Evolutionary conservation across 2,113 vertebrate genomes (phyloP), one percentile per base, ranked within the genome.

Genomic region (Chiloscyllium plagiosum): DNA sequence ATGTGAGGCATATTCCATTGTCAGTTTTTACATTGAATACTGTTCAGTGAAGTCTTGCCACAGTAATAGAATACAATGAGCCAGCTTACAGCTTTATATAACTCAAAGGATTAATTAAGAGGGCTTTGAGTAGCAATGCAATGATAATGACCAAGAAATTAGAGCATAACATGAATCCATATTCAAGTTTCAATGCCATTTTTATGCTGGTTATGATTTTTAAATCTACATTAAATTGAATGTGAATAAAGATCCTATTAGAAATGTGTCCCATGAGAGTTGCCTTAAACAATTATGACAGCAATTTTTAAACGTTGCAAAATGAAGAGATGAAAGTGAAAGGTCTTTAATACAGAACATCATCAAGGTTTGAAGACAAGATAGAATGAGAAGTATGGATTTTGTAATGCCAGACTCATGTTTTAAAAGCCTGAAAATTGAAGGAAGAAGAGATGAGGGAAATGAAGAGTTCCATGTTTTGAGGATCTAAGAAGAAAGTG

Each of bases 171-270:
- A 22, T 83, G 37, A 83, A 42, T 83, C 37, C 80, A 83, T 26
- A 87, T 87, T 87, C 47, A 87, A 26, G 47, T 87, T 87, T 87
- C 85, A 87, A 26, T 87, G 26, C 85, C 50, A 87, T 50, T 87
- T 87, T 87, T 87, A 87, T 52, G 7, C 85, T 87, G 22, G 47
- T 3, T 87, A 24, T 87, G 20, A 37, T 86, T 86, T 86, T 86
- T 80, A 80, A 83, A 86, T 86, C 83, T 50, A 86, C 83, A 86
- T 12, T 22, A 52, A 52, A 47, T 87, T 87, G 47, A 8, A 52
- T 50, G 47, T 87, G 47, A 87, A 52, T 87, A 87, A 87, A 87
- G 47, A 52, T 52, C 20, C 24, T 6, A 87, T 87, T 22, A 87
- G 47, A 87, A 87, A 87, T 42, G 42, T 42, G n/a, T 42, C 80